Evolutionary conservation across 2,113 vertebrate genomes (phyloP), one percentile per base, ranked within the genome.

Genomic region (Aptenodytes forsteri): DNA sequence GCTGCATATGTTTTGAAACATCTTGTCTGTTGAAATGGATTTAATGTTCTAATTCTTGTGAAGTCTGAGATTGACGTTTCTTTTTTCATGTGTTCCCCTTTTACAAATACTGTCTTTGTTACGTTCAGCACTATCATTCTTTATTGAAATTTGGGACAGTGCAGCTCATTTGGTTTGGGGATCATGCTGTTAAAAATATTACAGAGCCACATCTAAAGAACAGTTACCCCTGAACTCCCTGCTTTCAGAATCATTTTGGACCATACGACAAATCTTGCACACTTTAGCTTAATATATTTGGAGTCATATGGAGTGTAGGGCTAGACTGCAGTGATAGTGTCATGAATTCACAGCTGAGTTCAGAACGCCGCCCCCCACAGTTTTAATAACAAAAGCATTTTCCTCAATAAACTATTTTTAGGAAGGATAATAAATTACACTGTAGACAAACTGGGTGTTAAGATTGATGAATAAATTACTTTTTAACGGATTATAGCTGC

Each of bases 121-220:
- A 25, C 0, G 2, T 55, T 96, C 55, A 64, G 47, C 38, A 10
- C 34, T 84, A n/a, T 67, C 87, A 19, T 81, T 84, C 76, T 59
- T 67, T 55, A 71, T 27, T 89, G 61, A 79, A 84, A 91, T 78
- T 81, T 84, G 65, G 77, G 87, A 23, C 32, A 54, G 83, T 11
- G 4, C 26, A 79, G 18, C 77, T 95, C 61, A 27, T 69, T 84
- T 87, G 50, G 12, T 70, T 87, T 87, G 52, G 56, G 34, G 23
- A 50, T 94, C 87, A 47, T 64, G 87, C 87, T 95, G 89, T 91
- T 94, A 91, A 82, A 84, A 91, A n/a, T 95, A 89, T 87, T 84
- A 50, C 73, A 67, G 55, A 89, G 47, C 83, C 80, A 87, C 80
- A 89, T 89, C 80, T 94, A 29, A 95, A 79, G 81, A 91, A 15